phyloP scores from a whole-genome alignment of 2,797 vertebrate species.

The Peromyscus aztecus region DNA sequence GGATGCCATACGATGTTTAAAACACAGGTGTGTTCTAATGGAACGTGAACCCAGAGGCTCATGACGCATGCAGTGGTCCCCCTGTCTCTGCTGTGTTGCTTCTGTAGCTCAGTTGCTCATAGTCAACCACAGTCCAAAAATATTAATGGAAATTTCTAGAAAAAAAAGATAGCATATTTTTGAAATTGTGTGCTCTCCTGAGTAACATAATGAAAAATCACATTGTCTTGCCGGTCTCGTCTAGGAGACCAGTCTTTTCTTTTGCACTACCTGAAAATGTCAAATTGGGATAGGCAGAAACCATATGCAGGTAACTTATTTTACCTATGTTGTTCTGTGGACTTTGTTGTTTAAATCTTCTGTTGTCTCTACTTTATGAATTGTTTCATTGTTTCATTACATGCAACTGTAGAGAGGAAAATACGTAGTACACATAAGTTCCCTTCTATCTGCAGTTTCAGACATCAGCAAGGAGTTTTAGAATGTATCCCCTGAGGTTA shows the following conservation, averaged over 20 bases:
- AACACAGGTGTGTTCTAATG: not conserved
- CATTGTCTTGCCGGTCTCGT: not conserved
- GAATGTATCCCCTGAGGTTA: not conserved
- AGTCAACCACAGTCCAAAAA: not conserved
- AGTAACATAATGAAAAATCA: not conserved
- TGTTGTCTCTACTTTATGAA: not conserved
- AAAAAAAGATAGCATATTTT: not conserved
- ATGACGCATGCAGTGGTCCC: not conserved
- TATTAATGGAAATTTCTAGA: not conserved
- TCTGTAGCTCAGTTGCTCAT: not conserved
- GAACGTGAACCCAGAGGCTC: slow-evolving; percentile 1
- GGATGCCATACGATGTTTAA: not conserved
- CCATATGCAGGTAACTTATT: not conserved
- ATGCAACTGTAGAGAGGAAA: not conserved
- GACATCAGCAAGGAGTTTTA: not conserved
- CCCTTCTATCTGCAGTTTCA: not conserved
- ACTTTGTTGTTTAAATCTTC: not conserved
- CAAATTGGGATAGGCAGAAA: not conserved
- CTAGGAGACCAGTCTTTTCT: not conserved
- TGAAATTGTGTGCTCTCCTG: not conserved
- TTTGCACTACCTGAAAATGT: not conserved
- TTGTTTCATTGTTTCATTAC: not conserved
- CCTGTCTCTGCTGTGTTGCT: not conserved
- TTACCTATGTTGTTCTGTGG: not conserved
- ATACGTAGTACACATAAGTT: not conserved